Base-by-base conservation (phyloP, 2,888 invertebrate species). In the Brachyptera risi region DNA sequence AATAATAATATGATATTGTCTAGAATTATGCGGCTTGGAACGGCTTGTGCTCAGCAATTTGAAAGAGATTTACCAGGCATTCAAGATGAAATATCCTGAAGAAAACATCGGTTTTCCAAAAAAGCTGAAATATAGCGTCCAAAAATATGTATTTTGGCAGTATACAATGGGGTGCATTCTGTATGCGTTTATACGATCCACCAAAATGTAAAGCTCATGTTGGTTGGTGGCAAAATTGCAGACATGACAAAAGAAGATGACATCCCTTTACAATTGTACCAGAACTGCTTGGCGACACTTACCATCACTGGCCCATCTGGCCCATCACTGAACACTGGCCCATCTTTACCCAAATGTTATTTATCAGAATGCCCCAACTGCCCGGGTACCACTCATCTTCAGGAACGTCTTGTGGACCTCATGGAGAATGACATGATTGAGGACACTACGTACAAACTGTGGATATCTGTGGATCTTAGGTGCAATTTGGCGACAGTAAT, bases 101-200 rank as follows among this genome's bases (percentile, higher is more conserved):
- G n/a, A n/a, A n/a, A n/a, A n/a, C n/a, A n/a, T n/a, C n/a, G n/a
- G n/a, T n/a, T n/a, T n/a, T n/a, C n/a, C n/a, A n/a, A n/a, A n/a
- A n/a, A n/a, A n/a, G n/a, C n/a, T n/a, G n/a, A n/a, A n/a, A n/a
- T n/a, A n/a, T n/a, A n/a, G n/a, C n/a, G n/a, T n/a, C n/a, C n/a
- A n/a, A n/a, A n/a, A n/a, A n/a, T n/a, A n/a, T n/a, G n/a, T n/a
- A n/a, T n/a, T n/a, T n/a, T n/a, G n/a, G n/a, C n/a, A n/a, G n/a
- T n/a, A n/a, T n/a, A n/a, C n/a, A n/a, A n/a, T n/a, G n/a, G n/a
- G n/a, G n/a, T n/a, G n/a, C n/a, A n/a, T n/a, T n/a, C n/a, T n/a
- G 59, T 59, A 13, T 59, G 50, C 26, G 50, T 50, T 3, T 50
- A 27, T 13, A 26, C 50, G 2, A 50, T 50, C n/a, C 26, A 50